These are phyloP conservation scores for Serranus cabrilla DNA, from an alignment of 2,797 vertebrate species.

Conservation along the genomic window DNA sequence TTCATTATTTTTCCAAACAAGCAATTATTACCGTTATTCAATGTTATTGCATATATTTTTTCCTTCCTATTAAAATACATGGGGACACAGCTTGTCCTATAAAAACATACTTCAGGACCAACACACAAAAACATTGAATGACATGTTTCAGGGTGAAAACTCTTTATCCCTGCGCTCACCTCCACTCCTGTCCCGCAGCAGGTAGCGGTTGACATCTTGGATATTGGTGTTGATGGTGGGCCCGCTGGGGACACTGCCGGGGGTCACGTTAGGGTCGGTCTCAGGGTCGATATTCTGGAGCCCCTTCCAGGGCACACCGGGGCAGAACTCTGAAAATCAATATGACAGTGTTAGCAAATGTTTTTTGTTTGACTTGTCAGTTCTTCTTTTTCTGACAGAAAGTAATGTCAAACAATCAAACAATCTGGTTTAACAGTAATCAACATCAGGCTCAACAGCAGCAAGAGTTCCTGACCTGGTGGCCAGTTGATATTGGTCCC, in stretches of 20 bases:
- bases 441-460: not conserved
- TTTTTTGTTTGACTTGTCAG: not conserved
- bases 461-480: slow-evolving; percentile 86
- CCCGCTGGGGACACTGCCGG: slow-evolving; percentile 96
- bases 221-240: slow-evolving; percentile 99
- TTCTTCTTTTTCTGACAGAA: too few relatives aligned
- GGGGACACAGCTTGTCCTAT: not conserved
- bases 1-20: too few relatives aligned
- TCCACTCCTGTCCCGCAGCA: slow-evolving; percentile 94
- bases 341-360: not conserved
- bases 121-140: not conserved
- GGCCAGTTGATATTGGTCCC: slow-evolving; percentile 99
- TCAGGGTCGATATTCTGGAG: slow-evolving; percentile 98
- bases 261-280: slow-evolving; percentile 96
- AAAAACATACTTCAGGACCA: not conserved
- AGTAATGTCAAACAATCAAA: too few relatives aligned
- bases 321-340: slow-evolving; percentile 93
- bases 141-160: not conserved
- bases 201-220: slow-evolving; percentile 98
- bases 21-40: too few relatives aligned
- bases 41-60: too few relatives aligned
- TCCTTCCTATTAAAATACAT: not conserved
- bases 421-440: not conserved
- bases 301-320: slow-evolving; percentile 98
- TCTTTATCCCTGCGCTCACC: slow-evolving; percentile 79